Conservation (phyloP, 2,888 invertebrate species). For the Scaptomyza polygonia region DNA sequence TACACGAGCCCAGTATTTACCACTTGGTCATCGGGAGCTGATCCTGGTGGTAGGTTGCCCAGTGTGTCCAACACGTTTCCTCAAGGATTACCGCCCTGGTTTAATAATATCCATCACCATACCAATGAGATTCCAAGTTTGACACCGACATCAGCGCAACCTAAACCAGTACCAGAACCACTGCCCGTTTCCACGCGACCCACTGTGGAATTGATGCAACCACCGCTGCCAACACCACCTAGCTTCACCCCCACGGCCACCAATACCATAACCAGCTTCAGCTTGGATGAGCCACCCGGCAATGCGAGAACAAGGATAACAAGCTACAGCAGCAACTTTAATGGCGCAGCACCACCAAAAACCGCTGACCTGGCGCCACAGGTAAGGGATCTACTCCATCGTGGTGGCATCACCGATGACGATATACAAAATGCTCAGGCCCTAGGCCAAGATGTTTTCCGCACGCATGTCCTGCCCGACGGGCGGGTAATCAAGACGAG, state of each 20-base stretch:
- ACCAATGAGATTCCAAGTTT: neutral
- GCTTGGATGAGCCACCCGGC: conserved; percentile 48
- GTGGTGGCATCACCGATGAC: conserved; percentile 64
- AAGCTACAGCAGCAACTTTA: conserved; percentile 26
- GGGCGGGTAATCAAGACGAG: conserved; percentile 58
- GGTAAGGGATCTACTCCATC: conserved; percentile 43
- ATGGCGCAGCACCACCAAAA: conserved; percentile 21
- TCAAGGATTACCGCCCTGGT: conserved; percentile 4
- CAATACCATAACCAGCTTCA: conserved; percentile 19
- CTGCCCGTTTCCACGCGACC: conserved; percentile 3
- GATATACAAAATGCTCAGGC: conserved; percentile 51
- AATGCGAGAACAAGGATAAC: conserved; percentile 23
- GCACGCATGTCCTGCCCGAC: conserved; percentile 58
- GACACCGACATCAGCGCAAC: neutral
- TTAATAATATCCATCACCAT: neutral
- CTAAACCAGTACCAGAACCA: conserved; percentile 9
- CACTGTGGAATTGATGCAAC: neutral
- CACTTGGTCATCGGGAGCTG: conserved; percentile 17
- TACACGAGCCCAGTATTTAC: conserved; percentile 24
- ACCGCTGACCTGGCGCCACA: conserved; percentile 42
- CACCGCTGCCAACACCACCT: conserved; percentile 36
- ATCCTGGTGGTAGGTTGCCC: neutral
- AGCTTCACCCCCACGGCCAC: conserved; percentile 23
- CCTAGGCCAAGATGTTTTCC: conserved; percentile 41
- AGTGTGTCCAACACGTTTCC: neutral